phyloP scores from a whole-genome alignment of 2,888 invertebrate genomes.

The Nipponacmea schrenckii region DNA sequence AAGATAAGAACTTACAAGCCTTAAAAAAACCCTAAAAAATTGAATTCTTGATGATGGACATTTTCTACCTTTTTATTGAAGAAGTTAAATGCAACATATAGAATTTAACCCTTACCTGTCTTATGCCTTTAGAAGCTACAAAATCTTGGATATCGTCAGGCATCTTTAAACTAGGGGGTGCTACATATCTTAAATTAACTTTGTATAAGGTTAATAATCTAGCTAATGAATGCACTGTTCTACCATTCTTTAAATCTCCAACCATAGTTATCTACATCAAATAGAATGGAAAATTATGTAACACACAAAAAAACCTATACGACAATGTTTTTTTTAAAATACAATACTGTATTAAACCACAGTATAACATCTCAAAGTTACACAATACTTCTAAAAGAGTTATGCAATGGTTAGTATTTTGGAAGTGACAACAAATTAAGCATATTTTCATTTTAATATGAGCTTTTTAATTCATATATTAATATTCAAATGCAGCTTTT shows the following conservation, averaged over 20 bases:
- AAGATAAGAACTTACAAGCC: too few relatives aligned
- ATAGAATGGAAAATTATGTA: background rate
- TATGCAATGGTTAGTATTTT: background rate
- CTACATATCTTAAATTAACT: conserved; percentile 91
- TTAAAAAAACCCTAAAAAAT: too few relatives aligned
- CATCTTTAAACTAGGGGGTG: conserved; percentile 88
- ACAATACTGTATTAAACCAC: too few relatives aligned
- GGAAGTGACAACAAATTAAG: too few relatives aligned
- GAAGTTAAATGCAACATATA: too few relatives aligned
- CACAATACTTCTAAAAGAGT: background rate
- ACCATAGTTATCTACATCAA: conserved; percentile 87
- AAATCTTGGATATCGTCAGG: conserved; percentile 86
- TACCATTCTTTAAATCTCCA: conserved; percentile 96
- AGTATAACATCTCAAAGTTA: too few relatives aligned
- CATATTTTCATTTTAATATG: too few relatives aligned
- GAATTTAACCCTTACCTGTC: conserved; percentile 72
- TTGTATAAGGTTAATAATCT: conserved; percentile 92
- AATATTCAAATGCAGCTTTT: too few relatives aligned
- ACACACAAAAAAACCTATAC: background rate
- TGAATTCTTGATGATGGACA: too few relatives aligned
- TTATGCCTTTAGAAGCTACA: conserved; percentile 81
- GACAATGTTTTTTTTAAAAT: too few relatives aligned
- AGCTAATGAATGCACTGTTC: conserved; percentile 97
- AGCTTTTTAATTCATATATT: too few relatives aligned
- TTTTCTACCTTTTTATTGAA: too few relatives aligned